These are phyloP conservation scores for Balearica regulorum DNA, from an alignment of 2,797 vertebrate genomes.

Conservation along the genomic window DNA sequence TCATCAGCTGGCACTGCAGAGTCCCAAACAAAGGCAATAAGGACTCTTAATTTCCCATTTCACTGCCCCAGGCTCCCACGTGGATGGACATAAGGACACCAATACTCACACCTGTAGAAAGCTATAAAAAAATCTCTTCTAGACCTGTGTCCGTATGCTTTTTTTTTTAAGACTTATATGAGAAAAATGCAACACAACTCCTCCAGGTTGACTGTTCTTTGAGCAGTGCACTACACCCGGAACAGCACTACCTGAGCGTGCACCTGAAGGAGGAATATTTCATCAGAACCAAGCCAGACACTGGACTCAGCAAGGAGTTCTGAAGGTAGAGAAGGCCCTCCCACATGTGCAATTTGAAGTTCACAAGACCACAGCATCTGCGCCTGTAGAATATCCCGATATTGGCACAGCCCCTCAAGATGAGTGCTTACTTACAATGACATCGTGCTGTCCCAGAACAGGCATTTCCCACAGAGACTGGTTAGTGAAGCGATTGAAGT, in stretches of 20 bases:
- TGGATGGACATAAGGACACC: background rate
- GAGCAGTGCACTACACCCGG: too few species aligned
- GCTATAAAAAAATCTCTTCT: background rate
- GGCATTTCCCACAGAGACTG: slow-evolving; percentile 99
- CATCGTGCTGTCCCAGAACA: slow-evolving; percentile 92
- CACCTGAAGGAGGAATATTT: background rate
- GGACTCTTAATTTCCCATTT: background rate
- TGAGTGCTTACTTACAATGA: slow-evolving; percentile 85
- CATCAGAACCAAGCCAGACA: background rate
- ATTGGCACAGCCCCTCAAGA: background rate
- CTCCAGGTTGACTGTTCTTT: background rate
- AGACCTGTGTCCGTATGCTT: background rate
- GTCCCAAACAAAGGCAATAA: background rate
- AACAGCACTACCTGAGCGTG: background rate
- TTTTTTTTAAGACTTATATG: background rate
- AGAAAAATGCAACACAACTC: background rate
- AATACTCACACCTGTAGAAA: background rate
- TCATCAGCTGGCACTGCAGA: background rate
- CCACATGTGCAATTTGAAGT: background rate
- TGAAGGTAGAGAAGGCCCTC: background rate
- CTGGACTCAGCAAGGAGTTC: rapidly evolving
- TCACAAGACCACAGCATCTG: rapidly evolving
- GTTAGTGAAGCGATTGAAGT: slow-evolving; percentile 98
- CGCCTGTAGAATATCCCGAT: background rate
- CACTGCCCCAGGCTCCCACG: background rate